phyloP scores from a whole-genome alignment of 2,113 vertebrate species.

The Bufo bufo region DNA sequence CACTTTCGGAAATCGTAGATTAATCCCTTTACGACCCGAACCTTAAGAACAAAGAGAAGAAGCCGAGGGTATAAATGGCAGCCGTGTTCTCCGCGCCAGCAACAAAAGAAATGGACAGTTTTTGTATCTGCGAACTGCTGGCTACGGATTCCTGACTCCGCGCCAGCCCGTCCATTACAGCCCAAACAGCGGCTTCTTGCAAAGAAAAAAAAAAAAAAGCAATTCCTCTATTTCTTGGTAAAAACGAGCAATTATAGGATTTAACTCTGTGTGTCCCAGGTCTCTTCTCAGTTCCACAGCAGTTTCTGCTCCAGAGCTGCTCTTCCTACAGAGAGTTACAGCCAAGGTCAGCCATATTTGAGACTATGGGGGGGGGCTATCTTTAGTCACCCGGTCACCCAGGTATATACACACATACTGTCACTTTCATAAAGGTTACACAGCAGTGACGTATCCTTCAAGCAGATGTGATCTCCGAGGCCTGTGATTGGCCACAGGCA shows the following conservation, averaged over 20 bases:
- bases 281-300: neutral
- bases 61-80: neutral
- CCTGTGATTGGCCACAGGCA: no score
- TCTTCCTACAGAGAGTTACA: neutral
- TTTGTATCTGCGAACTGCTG: neutral
- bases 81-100: neutral
- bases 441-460: no score
- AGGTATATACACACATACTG: neutral
- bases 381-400: neutral
- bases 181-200: neutral
- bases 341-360: neutral
- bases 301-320: neutral
- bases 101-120: neutral
- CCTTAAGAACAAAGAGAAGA: slow-evolving; percentile 24
- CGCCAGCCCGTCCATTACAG: slow-evolving; percentile 9
- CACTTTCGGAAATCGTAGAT: neutral
- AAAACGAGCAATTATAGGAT: neutral
- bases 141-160: neutral
- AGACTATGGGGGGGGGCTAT: neutral
- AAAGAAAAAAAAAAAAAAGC: neutral
- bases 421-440: no score
- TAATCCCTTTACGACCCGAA: neutral
- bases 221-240: neutral
- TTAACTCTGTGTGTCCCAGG: neutral
- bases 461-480: no score